Conservation (phyloP, 2,797 vertebrate genomes). For the Spheniscus humboldti region DNA sequence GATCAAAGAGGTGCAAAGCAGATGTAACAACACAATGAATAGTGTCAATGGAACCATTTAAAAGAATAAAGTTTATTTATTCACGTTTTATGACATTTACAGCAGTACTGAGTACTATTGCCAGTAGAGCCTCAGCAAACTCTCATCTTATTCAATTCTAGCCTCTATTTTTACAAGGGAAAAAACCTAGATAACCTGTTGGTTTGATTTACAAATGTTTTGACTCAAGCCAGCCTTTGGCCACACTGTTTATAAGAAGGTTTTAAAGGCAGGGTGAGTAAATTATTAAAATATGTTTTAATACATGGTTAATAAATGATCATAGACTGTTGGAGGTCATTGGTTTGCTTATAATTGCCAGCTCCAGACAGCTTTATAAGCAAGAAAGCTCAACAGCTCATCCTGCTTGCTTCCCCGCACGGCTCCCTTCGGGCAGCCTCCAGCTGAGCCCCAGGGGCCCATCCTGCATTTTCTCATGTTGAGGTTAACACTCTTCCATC, state of each 20-base stretch:
- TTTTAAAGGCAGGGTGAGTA: background rate
- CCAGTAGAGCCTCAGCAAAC: background rate
- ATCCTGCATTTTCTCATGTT: background rate
- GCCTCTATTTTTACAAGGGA: background rate
- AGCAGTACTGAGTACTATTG: background rate
- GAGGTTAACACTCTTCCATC: background rate
- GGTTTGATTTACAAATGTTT: background rate
- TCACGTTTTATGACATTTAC: background rate
- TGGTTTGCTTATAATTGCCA: background rate
- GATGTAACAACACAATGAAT: background rate
- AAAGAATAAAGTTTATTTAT: background rate
- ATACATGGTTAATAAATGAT: slow-evolving; percentile 32
- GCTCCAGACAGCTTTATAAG: slow-evolving; percentile 3
- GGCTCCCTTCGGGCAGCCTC: background rate
- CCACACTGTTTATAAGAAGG: background rate
- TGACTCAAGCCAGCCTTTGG: background rate
- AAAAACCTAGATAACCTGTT: background rate
- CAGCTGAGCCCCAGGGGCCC: background rate
- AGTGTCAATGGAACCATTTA: background rate
- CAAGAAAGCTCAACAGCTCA: background rate
- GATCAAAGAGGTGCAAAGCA: slow-evolving; percentile 35
- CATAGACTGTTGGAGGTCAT: background rate
- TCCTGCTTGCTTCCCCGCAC: background rate
- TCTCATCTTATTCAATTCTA: background rate
- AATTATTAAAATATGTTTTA: slow-evolving; percentile 39